A percentile compares a stretch with the other conserved stretches of the same genome.
Evolutionary conservation across 2,797 vertebrate species (phyloP).

Genomic region (Calcarius lapponicus): DNA sequence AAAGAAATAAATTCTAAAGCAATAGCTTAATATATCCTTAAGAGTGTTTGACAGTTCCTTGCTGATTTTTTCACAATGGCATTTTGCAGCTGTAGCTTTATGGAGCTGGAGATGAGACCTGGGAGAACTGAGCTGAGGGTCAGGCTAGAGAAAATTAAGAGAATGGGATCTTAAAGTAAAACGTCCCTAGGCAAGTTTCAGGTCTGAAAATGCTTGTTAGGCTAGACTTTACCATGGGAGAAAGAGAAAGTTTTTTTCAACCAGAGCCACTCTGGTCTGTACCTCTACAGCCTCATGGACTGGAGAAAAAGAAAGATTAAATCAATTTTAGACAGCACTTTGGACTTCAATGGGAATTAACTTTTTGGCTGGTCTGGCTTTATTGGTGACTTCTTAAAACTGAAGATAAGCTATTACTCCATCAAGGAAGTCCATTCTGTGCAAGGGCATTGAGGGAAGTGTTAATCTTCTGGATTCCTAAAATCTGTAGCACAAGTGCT

Average conservation of each 20-base stretch:
- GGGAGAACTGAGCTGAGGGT: not conserved
- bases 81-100: not conserved
- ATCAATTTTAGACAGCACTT: not conserved
- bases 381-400: not conserved
- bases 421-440: not conserved
- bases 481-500: not conserved
- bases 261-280: not conserved
- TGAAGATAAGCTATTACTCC: not conserved
- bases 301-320: not conserved
- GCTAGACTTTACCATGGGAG: not conserved
- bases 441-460: not conserved
- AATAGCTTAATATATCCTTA: not conserved
- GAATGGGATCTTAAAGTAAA: not conserved
- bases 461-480: not conserved
- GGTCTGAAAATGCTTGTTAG: not conserved
- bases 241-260: not conserved
- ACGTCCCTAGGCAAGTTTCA: not conserved
- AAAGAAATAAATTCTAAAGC: slow-evolving; percentile 13
- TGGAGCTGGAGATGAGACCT: not conserved
- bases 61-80: not conserved
- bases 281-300: not conserved
- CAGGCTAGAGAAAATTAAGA: not conserved
- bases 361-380: not conserved
- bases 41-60: not conserved
- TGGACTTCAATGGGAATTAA: not conserved